Base-by-base conservation (phyloP, 2,888 invertebrate species). In the Macaria liturata region DNA sequence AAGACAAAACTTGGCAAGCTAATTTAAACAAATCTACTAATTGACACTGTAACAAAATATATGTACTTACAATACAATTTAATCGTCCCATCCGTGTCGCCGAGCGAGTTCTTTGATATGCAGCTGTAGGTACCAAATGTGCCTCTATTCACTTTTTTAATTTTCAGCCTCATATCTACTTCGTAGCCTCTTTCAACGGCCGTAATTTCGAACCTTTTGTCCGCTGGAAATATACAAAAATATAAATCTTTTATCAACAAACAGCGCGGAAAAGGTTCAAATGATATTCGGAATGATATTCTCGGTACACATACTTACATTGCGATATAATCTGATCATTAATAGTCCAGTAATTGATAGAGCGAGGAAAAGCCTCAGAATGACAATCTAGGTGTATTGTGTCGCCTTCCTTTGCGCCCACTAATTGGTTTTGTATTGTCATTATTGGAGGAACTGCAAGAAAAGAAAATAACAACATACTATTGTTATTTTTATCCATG, bases 291-390 rank as follows among this genome's bases (percentile, higher is more conserved):
- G 47, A 48, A 54, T 45, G 39, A 3, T 42, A 42, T 42, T 31
- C n/a, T 44, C 51, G 31, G 37, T 49, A 54, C 4, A 31, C 6
- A 37, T 71, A 84, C 91, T 86, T 74, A 95, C 95, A 94, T 78
- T 94, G 94, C 71, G 94, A 93, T 83, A 94, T 93, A 68, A 95
- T 95, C 82, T 95, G 94, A 66, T 94, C 94, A 75, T 94, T 94
- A 78, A 94, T 93, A 53, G 95, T 95, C 96, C 96, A 96, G 83
- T 96, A 96, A 87, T 95, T 96, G 75, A 96, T 95, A 62, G 95
- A 95, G 80, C 94, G 94, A 37, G 96, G 96, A 77, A 93, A 95
- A 31, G 96, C 96, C 84, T 96, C 96, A 20, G 95, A 95, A 76
- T 94, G 93, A 74, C 96, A 96, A 73, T 95, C 95, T 65, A 96